Conservation (phyloP, 2,113 vertebrate species). For the Caloenas nicobarica region DNA sequence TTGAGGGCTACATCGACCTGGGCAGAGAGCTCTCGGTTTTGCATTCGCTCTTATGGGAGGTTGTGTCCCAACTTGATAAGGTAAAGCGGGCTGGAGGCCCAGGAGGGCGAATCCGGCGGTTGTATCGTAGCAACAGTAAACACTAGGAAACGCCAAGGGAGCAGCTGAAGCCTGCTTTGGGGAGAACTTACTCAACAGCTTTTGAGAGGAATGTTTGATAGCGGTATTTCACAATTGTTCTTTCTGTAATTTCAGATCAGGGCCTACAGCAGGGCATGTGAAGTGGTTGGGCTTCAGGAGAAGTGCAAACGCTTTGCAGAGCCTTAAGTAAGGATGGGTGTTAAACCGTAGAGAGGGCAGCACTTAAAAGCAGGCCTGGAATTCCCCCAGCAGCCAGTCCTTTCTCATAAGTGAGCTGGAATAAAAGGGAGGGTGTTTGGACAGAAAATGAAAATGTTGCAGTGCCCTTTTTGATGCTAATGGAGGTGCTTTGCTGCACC, state of each 20-base stretch:
- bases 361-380: neutral
- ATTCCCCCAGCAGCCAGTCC: neutral
- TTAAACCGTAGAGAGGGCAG: neutral
- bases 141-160: neutral
- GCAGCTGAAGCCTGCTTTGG: neutral
- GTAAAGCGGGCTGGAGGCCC: conserved; percentile 73
- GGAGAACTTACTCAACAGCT: neutral
- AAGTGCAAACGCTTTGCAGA: neutral
- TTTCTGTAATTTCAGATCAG: accelerated
- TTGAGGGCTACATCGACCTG: conserved; percentile 94
- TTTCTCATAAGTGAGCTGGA: neutral
- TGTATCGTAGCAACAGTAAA: neutral
- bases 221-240: neutral
- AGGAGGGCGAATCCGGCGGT: neutral
- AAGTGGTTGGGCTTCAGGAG: neutral
- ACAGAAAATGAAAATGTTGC: neutral
- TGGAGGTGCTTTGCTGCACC: neutral
- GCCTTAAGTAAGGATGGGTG: neutral
- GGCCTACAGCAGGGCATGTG: neutral
- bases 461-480: neutral
- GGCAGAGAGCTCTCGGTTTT: conserved; percentile 93
- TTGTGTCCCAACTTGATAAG: conserved; percentile 96
- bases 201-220: neutral
- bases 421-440: neutral
- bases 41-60: conserved; percentile 93